Percentiles rank a stretch among this genome's conserved stretches.
Conservation (phyloP, 2,888 invertebrate genomes). For the Aporophyla nigra region DNA sequence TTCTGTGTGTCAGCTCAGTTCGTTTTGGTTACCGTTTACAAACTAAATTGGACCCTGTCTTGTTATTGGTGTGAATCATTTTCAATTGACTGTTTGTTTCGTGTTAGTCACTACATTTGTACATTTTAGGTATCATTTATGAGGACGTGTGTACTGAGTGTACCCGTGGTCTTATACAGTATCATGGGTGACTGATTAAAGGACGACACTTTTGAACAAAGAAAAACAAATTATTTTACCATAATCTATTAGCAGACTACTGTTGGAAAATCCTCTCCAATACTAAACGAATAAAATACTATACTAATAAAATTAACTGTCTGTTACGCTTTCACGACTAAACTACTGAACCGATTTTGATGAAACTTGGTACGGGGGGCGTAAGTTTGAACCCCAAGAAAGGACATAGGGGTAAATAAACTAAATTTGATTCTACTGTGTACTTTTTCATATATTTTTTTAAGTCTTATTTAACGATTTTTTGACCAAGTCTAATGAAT, state of each 20-base stretch:
- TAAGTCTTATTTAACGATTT: too few species aligned
- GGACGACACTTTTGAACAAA: conserved; percentile 19
- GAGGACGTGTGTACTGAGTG: conserved; percentile 32
- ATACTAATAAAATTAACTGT: too few species aligned
- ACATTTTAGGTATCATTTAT: conserved; percentile 24
- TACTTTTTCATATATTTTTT: too few species aligned
- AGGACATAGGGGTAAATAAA: too few species aligned
- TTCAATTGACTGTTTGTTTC: conserved; percentile 31
- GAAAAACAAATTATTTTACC: neutral
- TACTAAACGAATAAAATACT: too few species aligned
- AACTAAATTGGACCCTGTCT: conserved; percentile 38
- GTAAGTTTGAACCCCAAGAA: too few species aligned
- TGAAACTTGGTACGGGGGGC: too few species aligned
- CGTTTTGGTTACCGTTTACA: conserved; percentile 13
- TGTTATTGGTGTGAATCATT: conserved; percentile 7
- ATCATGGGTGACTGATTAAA: neutral
- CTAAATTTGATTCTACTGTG: too few species aligned
- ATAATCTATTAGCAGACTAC: neutral
- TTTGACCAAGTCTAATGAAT: too few species aligned
- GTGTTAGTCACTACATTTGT: conserved; percentile 48
- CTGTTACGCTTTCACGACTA: too few species aligned
- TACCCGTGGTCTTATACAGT: neutral
- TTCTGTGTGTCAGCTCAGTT: conserved; percentile 49
- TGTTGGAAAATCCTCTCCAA: too few species aligned
- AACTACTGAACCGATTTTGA: too few species aligned